Evolutionary conservation across 2,113 vertebrate species (phyloP).

Genomic region (Ifrita kowaldi): DNA sequence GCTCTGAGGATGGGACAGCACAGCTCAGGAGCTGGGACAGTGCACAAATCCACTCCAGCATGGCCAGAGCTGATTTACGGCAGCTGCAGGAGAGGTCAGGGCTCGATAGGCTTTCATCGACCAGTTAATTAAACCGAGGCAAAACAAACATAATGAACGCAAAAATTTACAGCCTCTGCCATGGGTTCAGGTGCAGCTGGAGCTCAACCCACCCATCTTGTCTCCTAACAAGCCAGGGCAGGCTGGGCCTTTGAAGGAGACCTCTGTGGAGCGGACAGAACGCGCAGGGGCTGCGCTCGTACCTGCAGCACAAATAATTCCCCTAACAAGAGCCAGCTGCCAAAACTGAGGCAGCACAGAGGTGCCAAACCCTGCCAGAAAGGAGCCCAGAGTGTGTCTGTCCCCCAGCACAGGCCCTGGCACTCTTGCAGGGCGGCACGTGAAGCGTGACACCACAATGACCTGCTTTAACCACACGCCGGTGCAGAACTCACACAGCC

Average conservation of each 20-base stretch:
- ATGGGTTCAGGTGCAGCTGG: neutral
- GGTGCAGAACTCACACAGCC: neutral
- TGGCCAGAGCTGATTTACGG: conserved; percentile 17
- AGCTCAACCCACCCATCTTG: neutral
- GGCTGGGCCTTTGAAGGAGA: neutral
- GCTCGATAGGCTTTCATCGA: conserved; percentile 52
- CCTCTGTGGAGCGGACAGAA: rapidly evolving
- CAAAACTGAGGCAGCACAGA: rapidly evolving
- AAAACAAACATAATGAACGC: conserved; percentile 57
- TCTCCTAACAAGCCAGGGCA: neutral
- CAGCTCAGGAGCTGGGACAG: neutral
- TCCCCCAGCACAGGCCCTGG: neutral
- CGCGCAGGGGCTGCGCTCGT: rapidly evolving
- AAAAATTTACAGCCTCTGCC: conserved; percentile 27
- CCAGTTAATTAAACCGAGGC: conserved; percentile 59
- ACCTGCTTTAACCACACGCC: neutral
- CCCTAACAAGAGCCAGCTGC: rapidly evolving
- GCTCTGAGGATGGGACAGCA: neutral
- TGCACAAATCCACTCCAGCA: neutral
- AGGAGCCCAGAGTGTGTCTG: rapidly evolving
- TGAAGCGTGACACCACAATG: neutral
- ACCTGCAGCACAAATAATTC: neutral
- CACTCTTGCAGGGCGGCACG: rapidly evolving
- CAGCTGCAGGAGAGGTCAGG: conserved; percentile 52
- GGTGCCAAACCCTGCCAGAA: neutral